A percentile compares a stretch with the other conserved stretches of the same genome.
Conservation (phyloP, 1,140 invertebrate genomes). For the Acyrthosiphon pisum region DNA sequence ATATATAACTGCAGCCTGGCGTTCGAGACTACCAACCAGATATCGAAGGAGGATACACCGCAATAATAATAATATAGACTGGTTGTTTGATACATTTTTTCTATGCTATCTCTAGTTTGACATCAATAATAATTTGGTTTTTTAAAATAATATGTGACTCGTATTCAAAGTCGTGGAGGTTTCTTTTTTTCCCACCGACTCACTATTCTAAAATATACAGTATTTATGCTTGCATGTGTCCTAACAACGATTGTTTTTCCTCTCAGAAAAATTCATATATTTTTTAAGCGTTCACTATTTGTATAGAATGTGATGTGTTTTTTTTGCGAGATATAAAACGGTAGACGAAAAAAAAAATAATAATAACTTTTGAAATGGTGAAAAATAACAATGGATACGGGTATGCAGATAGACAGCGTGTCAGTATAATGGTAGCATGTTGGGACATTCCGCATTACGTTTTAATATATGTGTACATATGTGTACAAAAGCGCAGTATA, state of each 20-base stretch:
- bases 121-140: conserved; percentile 10
- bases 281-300: background rate
- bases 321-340: background rate
- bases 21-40: background rate
- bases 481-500: background rate
- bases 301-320: background rate
- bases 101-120: background rate
- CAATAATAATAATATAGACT: background rate
- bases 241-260: background rate
- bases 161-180: background rate
- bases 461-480: background rate
- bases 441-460: background rate
- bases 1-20: too few relatives aligned
- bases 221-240: too few relatives aligned
- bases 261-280: background rate
- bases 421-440: background rate
- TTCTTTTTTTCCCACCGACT: background rate
- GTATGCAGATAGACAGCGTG: background rate
- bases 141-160: background rate
- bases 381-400: conserved; percentile 26
- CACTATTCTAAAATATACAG: too few relatives aligned
- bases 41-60: background rate
- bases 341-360: background rate
- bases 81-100: background rate
- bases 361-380: conserved; percentile 15